These are phyloP conservation scores for Festucalex cinctus DNA, from an alignment of 2,113 vertebrate species.

Conservation along the genomic window DNA sequence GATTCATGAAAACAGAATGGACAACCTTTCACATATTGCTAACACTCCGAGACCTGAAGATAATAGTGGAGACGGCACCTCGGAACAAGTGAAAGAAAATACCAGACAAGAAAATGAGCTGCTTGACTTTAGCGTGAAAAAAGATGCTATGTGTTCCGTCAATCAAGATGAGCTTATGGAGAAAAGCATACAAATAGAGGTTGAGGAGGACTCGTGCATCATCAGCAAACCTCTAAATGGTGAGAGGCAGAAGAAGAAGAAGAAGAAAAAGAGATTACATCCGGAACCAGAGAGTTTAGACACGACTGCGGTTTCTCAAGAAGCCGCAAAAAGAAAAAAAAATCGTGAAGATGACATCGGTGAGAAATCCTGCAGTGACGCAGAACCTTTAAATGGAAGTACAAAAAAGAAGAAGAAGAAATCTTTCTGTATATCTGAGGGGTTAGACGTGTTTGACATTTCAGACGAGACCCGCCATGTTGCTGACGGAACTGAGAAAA, in stretches of 20 bases:
- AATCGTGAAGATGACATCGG: background rate
- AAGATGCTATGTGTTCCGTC: background rate
- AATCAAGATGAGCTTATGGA: background rate
- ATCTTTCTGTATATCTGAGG: background rate
- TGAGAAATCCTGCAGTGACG: background rate
- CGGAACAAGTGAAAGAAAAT: conserved; percentile 16
- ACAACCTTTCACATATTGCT: background rate
- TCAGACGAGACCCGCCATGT: background rate
- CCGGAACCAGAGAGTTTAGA: conserved; percentile 1
- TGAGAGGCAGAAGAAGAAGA: background rate
- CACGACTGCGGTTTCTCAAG: background rate
- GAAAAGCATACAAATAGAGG: conserved; percentile 3
- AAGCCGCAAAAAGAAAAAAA: conserved; percentile 19
- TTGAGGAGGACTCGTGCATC: background rate
- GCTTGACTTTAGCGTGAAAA: background rate
- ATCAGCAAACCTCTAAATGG: background rate
- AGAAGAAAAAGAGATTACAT: conserved; percentile 11
- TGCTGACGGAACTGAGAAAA: background rate
- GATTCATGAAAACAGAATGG: background rate
- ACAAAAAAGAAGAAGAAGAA: conserved; percentile 15
- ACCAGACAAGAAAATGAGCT: background rate
- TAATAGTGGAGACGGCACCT: fast-evolving
- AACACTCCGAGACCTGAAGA: background rate
- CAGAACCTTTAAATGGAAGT: background rate
- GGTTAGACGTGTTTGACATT: background rate